A percentile compares a stretch with the other conserved stretches of the same genome.
phyloP scores from a whole-genome alignment of 1,140 invertebrate species.

The Zaprionus gabonicus region DNA sequence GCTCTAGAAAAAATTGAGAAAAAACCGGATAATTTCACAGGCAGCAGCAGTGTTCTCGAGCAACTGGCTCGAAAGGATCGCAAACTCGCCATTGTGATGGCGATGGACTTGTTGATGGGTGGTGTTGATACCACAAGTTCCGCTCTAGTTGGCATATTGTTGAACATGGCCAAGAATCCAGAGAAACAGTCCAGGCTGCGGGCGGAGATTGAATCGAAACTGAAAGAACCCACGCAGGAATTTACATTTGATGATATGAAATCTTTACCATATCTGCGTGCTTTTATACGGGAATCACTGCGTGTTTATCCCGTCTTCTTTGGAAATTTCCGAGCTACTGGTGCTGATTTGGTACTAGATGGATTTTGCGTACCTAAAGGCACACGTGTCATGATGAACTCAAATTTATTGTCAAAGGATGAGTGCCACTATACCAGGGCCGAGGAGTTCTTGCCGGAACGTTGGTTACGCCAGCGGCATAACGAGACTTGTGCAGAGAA shows the following conservation, averaged over 20 bases:
- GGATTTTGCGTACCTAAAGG: conserved; percentile 94
- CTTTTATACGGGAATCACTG: conserved; percentile 87
- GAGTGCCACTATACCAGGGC: conserved; percentile 85
- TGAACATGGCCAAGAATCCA: conserved; percentile 85
- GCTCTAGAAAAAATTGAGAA: conserved; percentile 49
- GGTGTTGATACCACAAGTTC: conserved; percentile 88
- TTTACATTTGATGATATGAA: conserved; percentile 78
- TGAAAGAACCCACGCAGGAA: conserved; percentile 62
- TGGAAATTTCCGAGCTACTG: conserved; percentile 91
- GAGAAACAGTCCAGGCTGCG: conserved; percentile 85
- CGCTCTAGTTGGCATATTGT: conserved; percentile 36
- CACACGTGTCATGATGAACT: conserved; percentile 47
- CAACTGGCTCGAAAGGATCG: conserved; percentile 87
- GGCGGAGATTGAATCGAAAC: conserved; percentile 84
- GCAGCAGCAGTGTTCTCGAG: conserved; percentile 85
- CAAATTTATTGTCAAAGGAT: conserved; percentile 82
- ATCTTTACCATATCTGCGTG: conserved; percentile 85
- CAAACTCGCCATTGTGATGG: conserved; percentile 87
- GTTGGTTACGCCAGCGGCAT: conserved; percentile 85
- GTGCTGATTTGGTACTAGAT: conserved; percentile 89
- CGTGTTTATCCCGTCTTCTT: conserved; percentile 94
- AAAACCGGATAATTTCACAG: not conserved
- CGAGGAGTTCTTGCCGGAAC: conserved; percentile 86
- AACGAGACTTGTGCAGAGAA: conserved; percentile 1
- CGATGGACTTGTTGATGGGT: conserved; percentile 89